A percentile compares a stretch with the other conserved stretches of the same genome.
These are phyloP conservation scores for Slavum lentiscoides DNA, from an alignment of 2,888 invertebrate genomes.

Conservation along the genomic window DNA sequence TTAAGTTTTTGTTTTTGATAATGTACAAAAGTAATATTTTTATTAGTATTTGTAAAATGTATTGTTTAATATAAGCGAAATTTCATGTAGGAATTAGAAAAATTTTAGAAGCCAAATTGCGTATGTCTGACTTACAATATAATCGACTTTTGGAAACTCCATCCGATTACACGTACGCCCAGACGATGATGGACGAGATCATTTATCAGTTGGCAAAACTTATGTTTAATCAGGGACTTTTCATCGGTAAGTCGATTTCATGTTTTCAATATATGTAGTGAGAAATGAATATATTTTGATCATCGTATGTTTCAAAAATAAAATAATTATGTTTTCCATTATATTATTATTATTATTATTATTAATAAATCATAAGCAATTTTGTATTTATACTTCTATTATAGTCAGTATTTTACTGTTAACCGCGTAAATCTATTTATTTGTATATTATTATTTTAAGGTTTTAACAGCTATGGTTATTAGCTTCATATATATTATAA, in stretches of 20 bases:
- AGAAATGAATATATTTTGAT: too few species aligned
- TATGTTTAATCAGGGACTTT: constrained; percentile 77
- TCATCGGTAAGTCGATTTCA: constrained; percentile 61
- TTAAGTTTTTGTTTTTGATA: background rate
- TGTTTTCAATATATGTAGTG: background rate
- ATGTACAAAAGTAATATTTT: background rate
- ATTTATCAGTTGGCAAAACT: constrained; percentile 81
- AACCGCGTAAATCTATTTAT: too few species aligned
- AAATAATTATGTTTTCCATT: too few species aligned
- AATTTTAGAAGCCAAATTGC: constrained; percentile 35
- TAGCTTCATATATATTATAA: too few species aligned
- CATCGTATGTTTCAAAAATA: too few species aligned
- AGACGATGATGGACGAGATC: constrained; percentile 77
- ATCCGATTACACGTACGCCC: constrained; percentile 73
- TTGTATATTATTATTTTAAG: too few species aligned
- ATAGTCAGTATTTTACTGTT: too few species aligned
- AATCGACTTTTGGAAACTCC: constrained; percentile 73
- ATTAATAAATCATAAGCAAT: too few species aligned
- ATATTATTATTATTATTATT: too few species aligned
- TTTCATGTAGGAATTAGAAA: constrained; percentile 29
- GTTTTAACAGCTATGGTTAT: too few species aligned
- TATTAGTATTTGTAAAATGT: background rate
- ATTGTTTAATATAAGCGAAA: background rate
- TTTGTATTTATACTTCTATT: too few species aligned
- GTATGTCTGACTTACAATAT: constrained; percentile 63